Evolutionary conservation across 2,113 vertebrate species (phyloP).

Genomic region (Sinocyclocheilus rhinocerous): DNA sequence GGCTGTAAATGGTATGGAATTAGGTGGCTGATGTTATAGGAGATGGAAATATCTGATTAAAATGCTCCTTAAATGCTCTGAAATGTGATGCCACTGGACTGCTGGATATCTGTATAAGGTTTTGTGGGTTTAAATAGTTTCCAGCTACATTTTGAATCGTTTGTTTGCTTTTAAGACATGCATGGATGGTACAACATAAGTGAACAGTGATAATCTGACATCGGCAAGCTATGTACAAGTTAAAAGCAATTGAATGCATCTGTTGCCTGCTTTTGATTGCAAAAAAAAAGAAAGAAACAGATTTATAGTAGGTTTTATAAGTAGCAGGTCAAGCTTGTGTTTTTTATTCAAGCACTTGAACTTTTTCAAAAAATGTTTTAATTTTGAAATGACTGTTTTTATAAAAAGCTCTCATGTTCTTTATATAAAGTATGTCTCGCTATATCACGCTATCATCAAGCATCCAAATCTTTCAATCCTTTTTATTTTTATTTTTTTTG

Average conservation of each 20-base stretch:
- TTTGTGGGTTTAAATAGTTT: background rate
- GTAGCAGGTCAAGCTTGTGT: background rate
- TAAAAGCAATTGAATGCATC: background rate
- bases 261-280: background rate
- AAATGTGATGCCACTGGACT: background rate
- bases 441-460: too few species aligned
- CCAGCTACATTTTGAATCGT: background rate
- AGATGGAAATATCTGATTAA: background rate
- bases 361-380: background rate
- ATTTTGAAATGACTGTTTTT: background rate
- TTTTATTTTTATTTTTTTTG: too few species aligned
- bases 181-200: background rate
- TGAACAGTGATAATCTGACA: background rate
- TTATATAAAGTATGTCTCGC: too few species aligned
- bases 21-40: background rate
- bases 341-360: background rate
- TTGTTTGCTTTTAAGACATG: background rate
- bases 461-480: too few species aligned
- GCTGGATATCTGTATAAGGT: background rate
- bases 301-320: background rate
- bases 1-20: background rate
- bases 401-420: too few species aligned
- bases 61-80: background rate
- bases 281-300: background rate
- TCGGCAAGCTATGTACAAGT: background rate